Evolutionary conservation across 2,888 invertebrate genomes (phyloP).

Genomic region (Mechanitis messenoides): DNA sequence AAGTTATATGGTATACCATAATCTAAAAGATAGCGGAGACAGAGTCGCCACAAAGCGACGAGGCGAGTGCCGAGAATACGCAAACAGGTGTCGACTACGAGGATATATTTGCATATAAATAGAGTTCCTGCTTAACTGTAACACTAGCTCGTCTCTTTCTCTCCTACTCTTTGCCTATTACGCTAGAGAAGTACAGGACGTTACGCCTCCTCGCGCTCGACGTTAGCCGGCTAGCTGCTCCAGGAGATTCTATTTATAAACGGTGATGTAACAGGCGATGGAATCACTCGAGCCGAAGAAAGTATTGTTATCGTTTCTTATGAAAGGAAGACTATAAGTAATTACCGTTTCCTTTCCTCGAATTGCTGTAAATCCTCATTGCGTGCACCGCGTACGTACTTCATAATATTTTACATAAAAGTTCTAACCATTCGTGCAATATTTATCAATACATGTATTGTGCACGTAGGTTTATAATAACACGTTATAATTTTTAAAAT

Average conservation of each 20-base stretch:
- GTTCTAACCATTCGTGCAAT: not conserved
- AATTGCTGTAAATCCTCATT: not conserved
- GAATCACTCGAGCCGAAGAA: slow-evolving; percentile 44
- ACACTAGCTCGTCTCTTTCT: slow-evolving; percentile 68
- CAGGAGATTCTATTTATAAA: slow-evolving; percentile 72
- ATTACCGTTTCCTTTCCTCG: not conserved
- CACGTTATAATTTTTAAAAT: not conserved
- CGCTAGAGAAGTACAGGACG: slow-evolving; percentile 61
- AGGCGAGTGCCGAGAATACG: slow-evolving; percentile 70
- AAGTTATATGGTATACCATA: slow-evolving; percentile 44
- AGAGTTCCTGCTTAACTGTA: slow-evolving; percentile 78
- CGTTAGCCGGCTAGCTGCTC: slow-evolving; percentile 49
- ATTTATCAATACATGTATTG: not conserved
- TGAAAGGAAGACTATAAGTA: slow-evolving; percentile 5
- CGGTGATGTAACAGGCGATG: slow-evolving; percentile 66
- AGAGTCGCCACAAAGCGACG: slow-evolving; percentile 65
- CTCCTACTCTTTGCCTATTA: slow-evolving; percentile 47
- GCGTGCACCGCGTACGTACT: not conserved
- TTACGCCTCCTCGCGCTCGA: slow-evolving; percentile 64
- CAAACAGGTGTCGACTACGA: slow-evolving; percentile 76
- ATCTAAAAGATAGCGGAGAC: slow-evolving; percentile 66
- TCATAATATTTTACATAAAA: slow-evolving; percentile 1
- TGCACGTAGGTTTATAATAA: not conserved
- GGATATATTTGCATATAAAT: slow-evolving; percentile 77
- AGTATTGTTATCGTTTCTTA: slow-evolving; percentile 41